phyloP scores from a whole-genome alignment of 2,888 invertebrate genomes.

The Poecilobothrus nobilitatus region DNA sequence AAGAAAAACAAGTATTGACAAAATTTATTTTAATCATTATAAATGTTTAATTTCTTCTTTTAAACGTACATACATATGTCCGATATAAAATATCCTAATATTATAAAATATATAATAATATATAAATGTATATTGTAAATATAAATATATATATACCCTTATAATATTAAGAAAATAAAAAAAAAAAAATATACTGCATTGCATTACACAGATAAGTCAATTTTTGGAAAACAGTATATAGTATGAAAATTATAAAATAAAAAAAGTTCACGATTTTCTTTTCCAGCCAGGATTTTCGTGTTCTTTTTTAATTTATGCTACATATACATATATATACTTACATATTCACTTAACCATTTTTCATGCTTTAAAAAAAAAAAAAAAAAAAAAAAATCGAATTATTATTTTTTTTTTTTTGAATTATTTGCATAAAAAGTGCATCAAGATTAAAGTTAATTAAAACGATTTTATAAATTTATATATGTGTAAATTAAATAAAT shows the following conservation, averaged over 20 bases:
- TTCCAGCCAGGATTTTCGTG: slow-evolving; percentile 20
- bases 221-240: slow-evolving; percentile 11
- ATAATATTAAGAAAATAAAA: slow-evolving; percentile 26
- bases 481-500: too few relatives aligned
- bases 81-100: slow-evolving; percentile 20
- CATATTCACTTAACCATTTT: too few relatives aligned
- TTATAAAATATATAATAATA: slow-evolving; percentile 13
- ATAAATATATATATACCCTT: slow-evolving; percentile 18
- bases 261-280: slow-evolving; percentile 21
- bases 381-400: slow-evolving; percentile 18
- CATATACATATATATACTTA: too few relatives aligned
- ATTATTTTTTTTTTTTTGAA: background rate
- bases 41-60: background rate
- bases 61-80: slow-evolving; percentile 28
- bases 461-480: too few relatives aligned
- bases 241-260: background rate
- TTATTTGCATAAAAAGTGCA: too few relatives aligned
- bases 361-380: background rate
- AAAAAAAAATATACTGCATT: slow-evolving; percentile 25
- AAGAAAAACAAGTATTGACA: background rate
- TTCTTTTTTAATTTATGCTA: slow-evolving; percentile 9
- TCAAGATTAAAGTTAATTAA: too few relatives aligned
- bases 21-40: slow-evolving; percentile 12
- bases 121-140: slow-evolving; percentile 26
- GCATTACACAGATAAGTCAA: slow-evolving; percentile 18